Conservation (phyloP, 1,140 invertebrate species). For the Aporrectodea caliginosa region DNA sequence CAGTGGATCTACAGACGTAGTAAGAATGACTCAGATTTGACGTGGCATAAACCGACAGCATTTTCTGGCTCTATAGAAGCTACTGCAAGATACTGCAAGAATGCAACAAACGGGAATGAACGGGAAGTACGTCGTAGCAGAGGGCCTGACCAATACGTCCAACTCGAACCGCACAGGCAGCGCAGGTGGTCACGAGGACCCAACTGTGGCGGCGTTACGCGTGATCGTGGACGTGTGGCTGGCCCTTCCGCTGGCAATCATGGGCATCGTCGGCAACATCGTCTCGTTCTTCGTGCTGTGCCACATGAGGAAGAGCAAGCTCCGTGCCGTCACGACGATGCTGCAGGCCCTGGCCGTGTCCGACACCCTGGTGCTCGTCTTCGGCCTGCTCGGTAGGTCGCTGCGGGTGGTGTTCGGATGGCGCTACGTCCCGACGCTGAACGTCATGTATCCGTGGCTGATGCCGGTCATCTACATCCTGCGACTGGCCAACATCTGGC, state of each 20-base stretch:
- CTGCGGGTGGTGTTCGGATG: slow-evolving; percentile 8
- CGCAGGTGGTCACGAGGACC: no score
- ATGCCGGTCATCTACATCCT: slow-evolving; percentile 27
- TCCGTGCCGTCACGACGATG: slow-evolving; percentile 18
- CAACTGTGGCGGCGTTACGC: no score
- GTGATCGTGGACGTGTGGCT: no score
- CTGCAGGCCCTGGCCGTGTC: slow-evolving; percentile 23
- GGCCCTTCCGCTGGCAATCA: slow-evolving; percentile 7
- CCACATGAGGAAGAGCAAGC: slow-evolving; percentile 21
- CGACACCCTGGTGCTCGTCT: slow-evolving; percentile 22
- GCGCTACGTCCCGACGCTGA: background rate
- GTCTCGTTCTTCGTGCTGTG: slow-evolving; percentile 26
- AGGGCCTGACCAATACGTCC: no score
- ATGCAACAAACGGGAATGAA: no score
- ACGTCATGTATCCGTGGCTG: slow-evolving; percentile 16
- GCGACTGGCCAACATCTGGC: slow-evolving; percentile 23
- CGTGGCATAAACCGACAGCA: no score
- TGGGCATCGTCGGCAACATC: slow-evolving; percentile 31
- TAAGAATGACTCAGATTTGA: no score
- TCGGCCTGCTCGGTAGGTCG: slow-evolving; percentile 8
- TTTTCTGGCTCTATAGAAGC: no score
- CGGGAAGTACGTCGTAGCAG: no score
- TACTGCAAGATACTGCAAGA: no score
- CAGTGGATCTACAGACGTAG: no score
- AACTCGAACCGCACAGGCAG: no score